These are phyloP conservation scores for Euleptes europaea DNA, from an alignment of 2,113 vertebrate species.

Conservation along the genomic window DNA sequence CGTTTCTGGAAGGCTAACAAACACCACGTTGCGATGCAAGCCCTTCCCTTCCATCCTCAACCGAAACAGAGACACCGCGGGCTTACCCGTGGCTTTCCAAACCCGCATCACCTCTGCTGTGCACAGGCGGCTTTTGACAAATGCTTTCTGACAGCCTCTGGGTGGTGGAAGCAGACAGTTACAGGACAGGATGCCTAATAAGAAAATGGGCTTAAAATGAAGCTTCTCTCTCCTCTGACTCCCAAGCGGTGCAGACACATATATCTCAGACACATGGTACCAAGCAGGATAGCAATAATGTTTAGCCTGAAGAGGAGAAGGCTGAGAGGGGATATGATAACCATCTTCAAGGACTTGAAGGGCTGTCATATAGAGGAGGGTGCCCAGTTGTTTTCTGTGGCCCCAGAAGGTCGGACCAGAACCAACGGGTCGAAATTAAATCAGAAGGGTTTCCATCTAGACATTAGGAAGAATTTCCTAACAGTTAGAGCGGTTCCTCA, in stretches of 20 bases:
- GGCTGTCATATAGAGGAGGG: too few relatives aligned
- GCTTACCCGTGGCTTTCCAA: neutral
- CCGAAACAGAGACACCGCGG: neutral
- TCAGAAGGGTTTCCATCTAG: too few relatives aligned
- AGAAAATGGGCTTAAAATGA: rapidly evolving
- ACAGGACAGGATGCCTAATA: rapidly evolving
- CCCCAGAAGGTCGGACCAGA: too few relatives aligned
- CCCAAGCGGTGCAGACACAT: neutral
- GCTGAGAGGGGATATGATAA: too few relatives aligned
- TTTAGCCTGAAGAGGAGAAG: too few relatives aligned
- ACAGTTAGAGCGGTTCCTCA: too few relatives aligned
- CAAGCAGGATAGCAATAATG: neutral
- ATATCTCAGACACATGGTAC: rapidly evolving
- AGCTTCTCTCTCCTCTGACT: neutral
- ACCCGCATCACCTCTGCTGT: rapidly evolving
- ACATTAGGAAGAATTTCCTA: too few relatives aligned
- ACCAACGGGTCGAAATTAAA: too few relatives aligned
- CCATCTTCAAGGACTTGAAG: too few relatives aligned
- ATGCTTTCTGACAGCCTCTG: neutral
- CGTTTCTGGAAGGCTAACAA: neutral
- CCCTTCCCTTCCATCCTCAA: neutral
- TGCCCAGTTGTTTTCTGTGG: too few relatives aligned
- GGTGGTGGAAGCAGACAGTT: rapidly evolving
- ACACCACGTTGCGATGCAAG: neutral
- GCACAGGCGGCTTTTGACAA: neutral